Conservation (phyloP, 2,797 vertebrate genomes). For the Paguma larvata region DNA sequence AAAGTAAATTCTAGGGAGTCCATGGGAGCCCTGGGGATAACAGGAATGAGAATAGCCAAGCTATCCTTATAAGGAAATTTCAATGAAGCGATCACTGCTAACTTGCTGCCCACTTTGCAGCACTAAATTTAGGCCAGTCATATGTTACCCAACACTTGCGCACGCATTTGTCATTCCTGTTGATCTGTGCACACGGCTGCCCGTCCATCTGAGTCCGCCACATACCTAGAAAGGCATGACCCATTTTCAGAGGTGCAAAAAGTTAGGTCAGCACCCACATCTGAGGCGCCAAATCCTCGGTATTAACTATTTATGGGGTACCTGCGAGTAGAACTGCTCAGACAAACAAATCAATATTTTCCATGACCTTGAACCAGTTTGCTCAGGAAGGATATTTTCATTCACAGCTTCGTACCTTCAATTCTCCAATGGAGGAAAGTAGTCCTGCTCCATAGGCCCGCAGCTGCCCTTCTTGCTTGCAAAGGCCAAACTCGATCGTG, state of each 20-base stretch:
- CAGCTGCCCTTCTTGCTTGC: conserved; percentile 97
- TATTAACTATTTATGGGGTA: conserved; percentile 80
- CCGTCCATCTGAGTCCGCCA: conserved; percentile 81
- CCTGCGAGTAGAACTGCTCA: conserved; percentile 77
- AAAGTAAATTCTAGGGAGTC: background rate
- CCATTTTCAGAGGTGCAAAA: conserved; percentile 79
- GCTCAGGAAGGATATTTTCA: conserved; percentile 53
- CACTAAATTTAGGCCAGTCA: conserved; percentile 57
- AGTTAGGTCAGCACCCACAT: conserved; percentile 78
- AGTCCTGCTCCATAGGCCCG: conserved; percentile 97
- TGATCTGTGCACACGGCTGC: conserved; percentile 49
- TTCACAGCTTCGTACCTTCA: conserved; percentile 91
- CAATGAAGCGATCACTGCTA: background rate
- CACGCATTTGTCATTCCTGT: conserved; percentile 67
- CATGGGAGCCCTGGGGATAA: background rate
- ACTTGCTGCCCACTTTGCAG: background rate
- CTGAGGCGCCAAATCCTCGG: conserved; percentile 74
- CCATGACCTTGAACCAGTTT: conserved; percentile 77
- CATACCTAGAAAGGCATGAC: conserved; percentile 77
- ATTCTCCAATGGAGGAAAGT: conserved; percentile 97
- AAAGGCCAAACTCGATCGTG: conserved; percentile 98
- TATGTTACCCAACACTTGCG: conserved; percentile 1
- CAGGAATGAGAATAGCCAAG: background rate
- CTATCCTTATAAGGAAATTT: background rate
- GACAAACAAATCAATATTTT: conserved; percentile 70